Percentiles rank a stretch among this genome's conserved stretches.
Conservation (phyloP, 2,888 invertebrate genomes). For the Hetaerina titia region DNA sequence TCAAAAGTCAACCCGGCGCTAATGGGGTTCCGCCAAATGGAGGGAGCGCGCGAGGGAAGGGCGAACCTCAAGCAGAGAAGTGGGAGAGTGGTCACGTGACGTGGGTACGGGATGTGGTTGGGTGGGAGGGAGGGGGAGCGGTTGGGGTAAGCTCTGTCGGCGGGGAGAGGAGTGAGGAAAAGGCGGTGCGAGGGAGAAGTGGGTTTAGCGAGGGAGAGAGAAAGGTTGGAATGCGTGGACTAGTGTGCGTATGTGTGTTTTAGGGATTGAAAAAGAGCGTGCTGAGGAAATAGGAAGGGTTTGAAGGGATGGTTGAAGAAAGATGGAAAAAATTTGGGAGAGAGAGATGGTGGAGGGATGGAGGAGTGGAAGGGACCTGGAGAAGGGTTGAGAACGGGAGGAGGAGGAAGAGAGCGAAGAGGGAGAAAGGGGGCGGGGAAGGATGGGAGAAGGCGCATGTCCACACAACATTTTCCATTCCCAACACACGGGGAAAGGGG, state of each 20-base stretch:
- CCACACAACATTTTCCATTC: constrained; percentile 16
- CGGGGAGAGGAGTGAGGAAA: neutral
- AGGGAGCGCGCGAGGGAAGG: neutral
- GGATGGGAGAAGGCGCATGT: neutral
- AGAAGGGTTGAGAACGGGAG: neutral
- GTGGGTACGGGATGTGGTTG: neutral
- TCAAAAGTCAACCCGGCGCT: constrained; percentile 53
- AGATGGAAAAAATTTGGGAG: neutral
- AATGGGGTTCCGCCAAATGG: constrained; percentile 40
- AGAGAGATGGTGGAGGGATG: neutral
- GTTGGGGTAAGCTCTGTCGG: neutral
- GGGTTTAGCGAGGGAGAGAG: neutral
- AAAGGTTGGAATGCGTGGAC: neutral
- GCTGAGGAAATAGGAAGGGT: neutral
- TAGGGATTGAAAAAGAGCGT: neutral
- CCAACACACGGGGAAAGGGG: neutral
- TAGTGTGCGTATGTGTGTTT: neutral
- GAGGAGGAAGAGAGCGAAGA: neutral
- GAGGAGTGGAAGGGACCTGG: neutral
- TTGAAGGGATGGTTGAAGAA: neutral
- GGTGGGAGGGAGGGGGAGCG: neutral
- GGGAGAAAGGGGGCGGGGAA: neutral
- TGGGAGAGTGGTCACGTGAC: neutral
- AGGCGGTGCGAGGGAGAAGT: neutral
- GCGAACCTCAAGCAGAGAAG: neutral